These are phyloP conservation scores for Digitonthophagus gazella DNA, from an alignment of 2,888 invertebrate species.

Conservation along the genomic window DNA sequence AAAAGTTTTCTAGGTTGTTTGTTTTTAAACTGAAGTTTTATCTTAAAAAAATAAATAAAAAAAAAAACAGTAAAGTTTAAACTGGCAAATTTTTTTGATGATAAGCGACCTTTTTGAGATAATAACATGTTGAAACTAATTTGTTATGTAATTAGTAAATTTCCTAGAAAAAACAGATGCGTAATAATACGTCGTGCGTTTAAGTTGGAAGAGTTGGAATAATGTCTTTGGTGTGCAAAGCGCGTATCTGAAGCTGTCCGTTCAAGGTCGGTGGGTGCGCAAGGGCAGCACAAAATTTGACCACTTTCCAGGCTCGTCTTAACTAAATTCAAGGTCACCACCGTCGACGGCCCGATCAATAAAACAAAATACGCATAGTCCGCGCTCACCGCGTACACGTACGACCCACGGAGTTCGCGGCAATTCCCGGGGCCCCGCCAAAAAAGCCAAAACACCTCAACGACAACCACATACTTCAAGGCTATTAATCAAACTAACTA, in stretches of 20 bases:
- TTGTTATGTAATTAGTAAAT: too few species aligned
- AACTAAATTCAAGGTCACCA: slow-evolving; percentile 44
- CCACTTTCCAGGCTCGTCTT: slow-evolving; percentile 39
- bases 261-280: slow-evolving; percentile 47
- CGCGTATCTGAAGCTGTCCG: slow-evolving; percentile 21
- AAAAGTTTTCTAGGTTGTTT: too few species aligned
- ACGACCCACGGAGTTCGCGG: slow-evolving; percentile 17
- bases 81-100: too few species aligned
- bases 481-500: too few species aligned
- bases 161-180: too few species aligned
- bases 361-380: slow-evolving; percentile 31
- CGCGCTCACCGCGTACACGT: background rate
- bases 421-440: background rate
- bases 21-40: too few species aligned
- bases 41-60: too few species aligned
- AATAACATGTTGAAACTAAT: too few species aligned
- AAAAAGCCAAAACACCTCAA: background rate
- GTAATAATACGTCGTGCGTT: too few species aligned
- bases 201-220: too few species aligned
- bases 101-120: too few species aligned
- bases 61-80: too few species aligned
- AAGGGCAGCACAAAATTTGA: slow-evolving; percentile 40
- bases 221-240: background rate
- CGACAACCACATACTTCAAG: background rate
- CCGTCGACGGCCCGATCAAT: slow-evolving; percentile 32